Base-by-base conservation (phyloP, 2,888 invertebrate genomes). In the Callimorpha dominula region DNA sequence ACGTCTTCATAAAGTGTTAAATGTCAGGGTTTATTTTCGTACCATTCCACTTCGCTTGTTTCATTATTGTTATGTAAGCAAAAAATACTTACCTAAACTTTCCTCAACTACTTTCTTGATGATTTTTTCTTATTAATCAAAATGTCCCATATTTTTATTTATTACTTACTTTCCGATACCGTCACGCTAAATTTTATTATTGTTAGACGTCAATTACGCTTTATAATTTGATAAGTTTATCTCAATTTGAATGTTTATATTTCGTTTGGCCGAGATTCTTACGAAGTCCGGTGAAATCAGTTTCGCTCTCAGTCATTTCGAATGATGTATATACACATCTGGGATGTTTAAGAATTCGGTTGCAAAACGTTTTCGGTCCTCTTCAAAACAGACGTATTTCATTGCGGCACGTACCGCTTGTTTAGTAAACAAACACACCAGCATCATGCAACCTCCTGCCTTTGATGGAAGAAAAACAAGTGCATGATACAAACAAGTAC, bases 31-130 rank as follows among this genome's bases (percentile, higher is more conserved):
- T 85, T 80, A 83, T 78, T 79, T 76, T 80, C 79, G 73, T 81
- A 82, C 84, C 78, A 82, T 85, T 84, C 77, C 78, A 78, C 74
- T 78, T 79, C 72, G 71, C 73, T 72, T 76, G 71, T 78, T 83
- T 83, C 83, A 79, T 85, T 82, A 81, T 82, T 83, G 79, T 87
- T 82, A 82, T 82, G 80, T 75, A 73, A 82, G 73, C 78, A 81
- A 81, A 85, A 85, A 81, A 73, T 72, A 62, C 40, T n/a, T n/a
- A n/a, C n/a, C 74, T 72, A 74, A 76, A 72, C 77, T 81, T 84
- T 73, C 71, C 77, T 85, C 82, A 43, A 20, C n/a, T 79, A 78
- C 82, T 77, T 78, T 77, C 65, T 75, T 73, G 69, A 31, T 62
- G 52, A 57, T 68, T 57, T 40, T 54, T 72, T 74, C 64, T 75